phyloP scores from a whole-genome alignment of 2,888 invertebrate genomes.

The Eumerus sabulonum region DNA sequence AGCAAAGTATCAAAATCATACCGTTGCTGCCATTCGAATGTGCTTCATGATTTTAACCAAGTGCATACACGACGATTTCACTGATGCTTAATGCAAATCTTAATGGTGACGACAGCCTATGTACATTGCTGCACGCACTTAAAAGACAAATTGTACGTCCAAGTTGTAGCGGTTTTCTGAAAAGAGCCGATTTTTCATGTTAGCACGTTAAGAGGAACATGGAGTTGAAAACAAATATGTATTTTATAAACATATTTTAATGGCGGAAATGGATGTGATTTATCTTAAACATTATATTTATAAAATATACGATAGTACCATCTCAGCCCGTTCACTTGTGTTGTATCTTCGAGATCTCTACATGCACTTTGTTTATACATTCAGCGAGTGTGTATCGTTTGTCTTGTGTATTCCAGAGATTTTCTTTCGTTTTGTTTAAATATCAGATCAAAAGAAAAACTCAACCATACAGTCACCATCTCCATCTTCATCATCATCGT shows the following conservation, averaged over 20 bases:
- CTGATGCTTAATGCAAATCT: constrained; percentile 13
- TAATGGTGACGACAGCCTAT: constrained; percentile 12
- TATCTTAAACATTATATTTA: constrained; percentile 64
- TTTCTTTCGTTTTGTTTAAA: constrained; percentile 65
- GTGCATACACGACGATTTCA: no score
- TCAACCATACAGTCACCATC: constrained; percentile 21
- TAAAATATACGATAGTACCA: constrained; percentile 57
- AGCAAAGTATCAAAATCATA: no score
- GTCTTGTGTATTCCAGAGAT: constrained; percentile 49
- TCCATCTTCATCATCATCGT: constrained; percentile 12
- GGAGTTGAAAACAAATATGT: constrained; percentile 49
- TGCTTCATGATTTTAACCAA: no score
- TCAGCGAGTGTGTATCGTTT: constrained; percentile 58
- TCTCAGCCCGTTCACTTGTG: constrained; percentile 7
- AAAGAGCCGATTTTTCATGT: constrained; percentile 44
- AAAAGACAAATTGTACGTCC: constrained; percentile 20
- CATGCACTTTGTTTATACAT: constrained; percentile 67
- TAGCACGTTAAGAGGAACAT: background rate
- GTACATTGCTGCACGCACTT: constrained; percentile 28
- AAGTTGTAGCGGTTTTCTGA: constrained; percentile 29
- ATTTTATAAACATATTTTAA: constrained; percentile 58
- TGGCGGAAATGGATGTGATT: constrained; percentile 62
- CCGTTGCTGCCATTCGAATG: no score
- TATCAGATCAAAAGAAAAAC: constrained; percentile 63
- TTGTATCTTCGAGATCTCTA: constrained; percentile 28